phyloP scores from a whole-genome alignment of 2,797 vertebrate genomes.

The Acanthurus leucopareius region DNA sequence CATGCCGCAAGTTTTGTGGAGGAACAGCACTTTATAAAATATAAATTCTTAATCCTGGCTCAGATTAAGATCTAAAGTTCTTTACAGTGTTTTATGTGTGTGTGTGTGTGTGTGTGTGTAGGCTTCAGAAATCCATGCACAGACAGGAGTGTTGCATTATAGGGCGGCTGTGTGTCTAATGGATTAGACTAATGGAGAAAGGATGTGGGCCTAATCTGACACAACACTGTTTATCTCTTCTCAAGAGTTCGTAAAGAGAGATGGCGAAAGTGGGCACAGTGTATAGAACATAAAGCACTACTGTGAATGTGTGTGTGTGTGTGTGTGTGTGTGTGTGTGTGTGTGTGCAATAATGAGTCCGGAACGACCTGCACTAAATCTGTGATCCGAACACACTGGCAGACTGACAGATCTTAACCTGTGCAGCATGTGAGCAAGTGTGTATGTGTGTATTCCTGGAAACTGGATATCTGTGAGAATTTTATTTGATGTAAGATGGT shows the following conservation, averaged over 20 bases:
- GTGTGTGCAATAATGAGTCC: constrained; percentile 29
- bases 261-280: background rate
- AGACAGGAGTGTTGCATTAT: constrained; percentile 21
- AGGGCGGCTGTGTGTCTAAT: constrained; percentile 62
- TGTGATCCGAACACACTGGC: constrained; percentile 43
- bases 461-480: constrained; percentile 53
- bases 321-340: constrained; percentile 3
- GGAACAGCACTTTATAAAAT: background rate
- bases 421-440: constrained; percentile 31
- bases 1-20: background rate
- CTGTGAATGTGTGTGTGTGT: background rate
- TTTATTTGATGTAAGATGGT: constrained; percentile 53
- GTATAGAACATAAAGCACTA: constrained; percentile 44
- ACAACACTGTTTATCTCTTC: constrained; percentile 42
- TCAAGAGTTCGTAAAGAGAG: constrained; percentile 44
- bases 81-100: constrained; percentile 20
- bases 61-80: background rate
- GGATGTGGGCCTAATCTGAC: constrained; percentile 58
- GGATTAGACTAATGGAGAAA: constrained; percentile 66
- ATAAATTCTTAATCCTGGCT: constrained; percentile 19
- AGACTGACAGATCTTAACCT: constrained; percentile 48
- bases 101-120: constrained; percentile 14
- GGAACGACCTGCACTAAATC: constrained; percentile 53
- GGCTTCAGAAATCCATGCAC: constrained; percentile 17
- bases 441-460: constrained; percentile 51